Base-by-base conservation (phyloP, 2,888 invertebrate species). In the Archaeoteleia sp. region DNA sequence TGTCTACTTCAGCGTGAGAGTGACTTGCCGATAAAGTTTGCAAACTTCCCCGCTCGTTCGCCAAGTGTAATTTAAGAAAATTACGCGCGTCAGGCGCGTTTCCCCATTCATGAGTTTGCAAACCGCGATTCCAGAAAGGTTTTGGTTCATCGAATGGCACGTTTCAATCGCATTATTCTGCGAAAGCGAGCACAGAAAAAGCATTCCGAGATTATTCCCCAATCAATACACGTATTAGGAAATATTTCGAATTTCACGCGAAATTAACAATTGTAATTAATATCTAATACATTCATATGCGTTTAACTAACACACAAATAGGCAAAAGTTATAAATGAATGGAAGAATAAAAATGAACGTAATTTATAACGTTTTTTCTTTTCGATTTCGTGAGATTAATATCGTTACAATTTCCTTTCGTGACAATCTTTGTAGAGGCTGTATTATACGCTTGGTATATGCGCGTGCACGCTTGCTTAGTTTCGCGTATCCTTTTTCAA, bases 21-120 rank as follows among this genome's bases (percentile, higher is more conserved):
- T 25, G 46, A 40, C 45, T 51, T 29, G 46, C 35, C 54, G 60
- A 57, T 65, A 61, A 61, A 65, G 51, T 65, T 65, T 60, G 65
- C 68, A 2, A 60, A 69, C 60, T 45, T 40, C 32, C 35, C 29
- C 45, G 60, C 60, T 45, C 55, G 48, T 54, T 58, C 54, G 57
- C 49, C 23, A 49, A 68, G 60, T 60, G 63, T 58, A 65, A 69
- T 61, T 69, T 63, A 65, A 43, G 43, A 43, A 65, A 63, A 69
- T 69, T 69, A 69, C 68, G 51, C 45, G 60, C 63, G 49, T 63
- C 60, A 60, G 49, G 35, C 63, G 40, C 63, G 35, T 49, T 35
- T 23, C 49, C 45, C 51, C 57, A 60, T 69, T 69, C 63, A 69
- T 55, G 43, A 49, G 58, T 54, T 67, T 57, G 42, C 54, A 39